These are phyloP conservation scores for Grammomys dolichurus DNA, from an alignment of 2,113 vertebrate species.

Conservation along the genomic window DNA sequence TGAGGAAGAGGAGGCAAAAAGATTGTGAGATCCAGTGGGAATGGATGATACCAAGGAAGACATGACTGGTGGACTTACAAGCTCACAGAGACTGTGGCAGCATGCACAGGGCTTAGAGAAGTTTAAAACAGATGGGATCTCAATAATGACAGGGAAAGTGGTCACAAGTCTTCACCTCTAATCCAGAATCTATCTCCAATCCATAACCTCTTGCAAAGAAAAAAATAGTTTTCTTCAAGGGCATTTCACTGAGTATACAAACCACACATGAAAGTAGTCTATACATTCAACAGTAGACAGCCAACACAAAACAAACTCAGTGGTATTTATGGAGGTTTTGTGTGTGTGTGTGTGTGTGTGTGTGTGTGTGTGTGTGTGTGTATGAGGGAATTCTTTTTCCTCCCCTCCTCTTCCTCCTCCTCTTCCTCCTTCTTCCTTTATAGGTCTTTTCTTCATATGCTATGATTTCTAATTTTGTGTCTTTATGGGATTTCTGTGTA, in stretches of 20 bases:
- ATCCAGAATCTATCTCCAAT: neutral
- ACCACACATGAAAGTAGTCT: neutral
- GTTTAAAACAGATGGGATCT: neutral
- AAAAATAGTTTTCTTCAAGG: neutral
- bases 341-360: too few relatives aligned
- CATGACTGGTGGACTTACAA: neutral
- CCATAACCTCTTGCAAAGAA: neutral
- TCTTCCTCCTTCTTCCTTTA: neutral
- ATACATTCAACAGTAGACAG: neutral
- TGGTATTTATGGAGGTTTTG: neutral
- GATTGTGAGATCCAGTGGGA: neutral
- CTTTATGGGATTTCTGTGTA: neutral
- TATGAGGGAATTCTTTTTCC: too few relatives aligned
- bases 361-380: too few relatives aligned
- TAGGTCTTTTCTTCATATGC: neutral
- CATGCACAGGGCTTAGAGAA: neutral
- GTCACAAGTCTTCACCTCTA: neutral
- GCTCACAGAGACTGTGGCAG: neutral
- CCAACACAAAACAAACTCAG: neutral
- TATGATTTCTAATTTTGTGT: neutral
- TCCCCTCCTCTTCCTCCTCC: too few relatives aligned
- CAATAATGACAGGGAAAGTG: neutral
- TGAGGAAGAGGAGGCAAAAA: neutral
- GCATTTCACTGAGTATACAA: neutral
- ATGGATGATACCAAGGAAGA: neutral